Conservation (phyloP, 2,113 vertebrate genomes). For the Nesogale talazaci region DNA sequence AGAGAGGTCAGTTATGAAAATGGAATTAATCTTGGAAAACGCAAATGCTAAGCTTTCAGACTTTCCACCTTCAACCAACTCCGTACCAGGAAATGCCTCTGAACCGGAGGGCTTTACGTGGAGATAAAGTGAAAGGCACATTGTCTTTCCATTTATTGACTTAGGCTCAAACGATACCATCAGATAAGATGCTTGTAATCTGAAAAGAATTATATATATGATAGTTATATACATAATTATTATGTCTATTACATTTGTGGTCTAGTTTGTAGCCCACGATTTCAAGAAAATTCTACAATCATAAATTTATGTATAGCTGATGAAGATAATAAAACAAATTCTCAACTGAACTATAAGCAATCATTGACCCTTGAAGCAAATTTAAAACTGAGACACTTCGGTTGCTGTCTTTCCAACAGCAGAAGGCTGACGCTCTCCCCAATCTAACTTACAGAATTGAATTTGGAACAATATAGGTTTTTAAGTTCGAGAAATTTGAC, state of each 20-base stretch:
- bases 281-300: not conserved
- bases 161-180: not conserved
- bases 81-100: not conserved
- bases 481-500: not conserved
- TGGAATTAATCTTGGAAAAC: not conserved
- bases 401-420: not conserved
- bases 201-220: not conserved
- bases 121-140: not conserved
- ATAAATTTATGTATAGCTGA: not conserved
- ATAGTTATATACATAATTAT: not conserved
- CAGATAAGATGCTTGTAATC: not conserved
- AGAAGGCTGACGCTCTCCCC: not conserved
- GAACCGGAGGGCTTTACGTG: accelerated
- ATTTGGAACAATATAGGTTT: not conserved
- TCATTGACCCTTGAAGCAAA: not conserved
- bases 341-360: not conserved
- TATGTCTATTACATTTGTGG: not conserved
- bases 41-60: not conserved
- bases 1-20: not conserved
- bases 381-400: not conserved
- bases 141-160: not conserved
- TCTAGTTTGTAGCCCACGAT: not conserved
- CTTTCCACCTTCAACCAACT: not conserved
- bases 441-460: no score
- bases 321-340: not conserved